Base-by-base conservation (phyloP, 2,888 invertebrate species). In the Cerceris ruficornis region DNA sequence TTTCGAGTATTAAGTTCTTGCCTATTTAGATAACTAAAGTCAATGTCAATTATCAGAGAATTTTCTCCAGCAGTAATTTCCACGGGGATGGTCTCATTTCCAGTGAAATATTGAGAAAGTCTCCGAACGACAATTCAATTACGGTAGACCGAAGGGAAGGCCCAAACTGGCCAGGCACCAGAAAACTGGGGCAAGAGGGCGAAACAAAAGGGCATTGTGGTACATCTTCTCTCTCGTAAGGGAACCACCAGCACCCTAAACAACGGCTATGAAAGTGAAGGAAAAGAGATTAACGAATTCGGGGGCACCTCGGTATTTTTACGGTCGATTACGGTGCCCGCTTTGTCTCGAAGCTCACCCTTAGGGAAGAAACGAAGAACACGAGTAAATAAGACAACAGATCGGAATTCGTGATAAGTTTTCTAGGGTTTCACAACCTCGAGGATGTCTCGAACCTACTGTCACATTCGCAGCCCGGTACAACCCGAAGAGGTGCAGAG, bases 221-320 rank as follows among this genome's bases (percentile, higher is more conserved):
- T 50, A 57, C 39, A 78, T 85, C 74, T 71, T 69, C 67, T 61
- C 59, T 68, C 58, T 54, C 60, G 59, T 17, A 54, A 70, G 66
- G 64, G 67, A 73, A 65, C 70, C 64, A 61, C 61, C 72, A 46
- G 78, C 76, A 72, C 66, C 78, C 80, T 68, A 82, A 81, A 77
- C 80, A 83, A 79, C 69, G 70, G 43, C 70, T 49, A 71, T 15
- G 62, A 69, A 80, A 82, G 79, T 82, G 80, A 86, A 86, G 77
- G 80, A 81, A 86, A 86, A 84, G 87, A 85, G 87, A 89, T 88
- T 87, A 89, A 89, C 88, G 85, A 89, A 89, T 86, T 88, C 81
- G 74, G 82, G 80, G 76, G 74, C 83, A 85, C 80, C 82, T 83
- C 74, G 83, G 82, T 77, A 85, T 87, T 89, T 89, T 89, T 88